Percentiles rank a stretch among this genome's conserved stretches.
phyloP scores from a whole-genome alignment of 2,797 vertebrate genomes.

The Tragelaphus oryx region DNA sequence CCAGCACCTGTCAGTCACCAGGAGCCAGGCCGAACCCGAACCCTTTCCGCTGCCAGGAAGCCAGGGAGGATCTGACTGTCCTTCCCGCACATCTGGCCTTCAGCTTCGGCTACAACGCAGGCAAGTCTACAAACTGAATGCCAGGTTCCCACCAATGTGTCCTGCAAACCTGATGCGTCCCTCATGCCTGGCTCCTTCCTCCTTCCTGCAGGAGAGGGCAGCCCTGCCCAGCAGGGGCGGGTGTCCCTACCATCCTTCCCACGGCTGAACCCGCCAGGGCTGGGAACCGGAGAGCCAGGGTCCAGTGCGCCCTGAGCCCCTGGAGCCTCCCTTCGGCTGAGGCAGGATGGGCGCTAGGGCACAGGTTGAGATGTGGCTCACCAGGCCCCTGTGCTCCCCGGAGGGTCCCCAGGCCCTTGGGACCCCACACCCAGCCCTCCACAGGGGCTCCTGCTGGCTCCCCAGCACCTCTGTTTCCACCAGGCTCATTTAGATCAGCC shows the following conservation, averaged over 20 bases:
- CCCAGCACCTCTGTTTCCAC: not conserved
- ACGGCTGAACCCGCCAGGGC: accelerated
- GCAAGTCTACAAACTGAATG: not conserved
- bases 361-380: not conserved
- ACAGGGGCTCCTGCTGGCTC: not conserved
- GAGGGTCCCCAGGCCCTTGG: accelerated
- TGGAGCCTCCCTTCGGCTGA: not conserved
- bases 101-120: not conserved
- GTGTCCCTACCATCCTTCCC: not conserved
- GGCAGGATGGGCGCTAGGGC: not conserved
- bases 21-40: not conserved
- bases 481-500: not conserved
- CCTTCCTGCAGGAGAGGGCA: not conserved
- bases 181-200: not conserved
- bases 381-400: not conserved
- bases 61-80: not conserved
- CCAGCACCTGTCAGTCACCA: not conserved
- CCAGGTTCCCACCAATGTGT: not conserved
- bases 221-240: not conserved
- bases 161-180: not conserved
- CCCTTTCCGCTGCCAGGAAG: not conserved
- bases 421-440: not conserved
- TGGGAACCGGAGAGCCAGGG: not conserved
- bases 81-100: not conserved
- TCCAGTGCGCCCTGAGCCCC: not conserved